phyloP scores from a whole-genome alignment of 2,113 vertebrate species.

The Mixornis gularis region DNA sequence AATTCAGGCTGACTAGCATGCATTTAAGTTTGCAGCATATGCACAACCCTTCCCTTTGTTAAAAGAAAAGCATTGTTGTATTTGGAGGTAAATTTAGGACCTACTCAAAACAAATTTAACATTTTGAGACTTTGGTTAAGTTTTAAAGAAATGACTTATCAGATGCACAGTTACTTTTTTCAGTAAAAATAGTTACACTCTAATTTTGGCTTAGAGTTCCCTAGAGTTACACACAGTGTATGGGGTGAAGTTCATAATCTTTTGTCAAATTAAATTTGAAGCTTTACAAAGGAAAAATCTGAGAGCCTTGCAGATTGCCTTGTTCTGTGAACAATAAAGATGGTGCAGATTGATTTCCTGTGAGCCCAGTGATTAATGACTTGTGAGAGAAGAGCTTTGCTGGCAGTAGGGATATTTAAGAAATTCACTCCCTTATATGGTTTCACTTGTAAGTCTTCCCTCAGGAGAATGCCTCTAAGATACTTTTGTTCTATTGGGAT shows the following conservation, averaged over 20 bases:
- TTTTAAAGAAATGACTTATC: not conserved
- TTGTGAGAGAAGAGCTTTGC: not conserved
- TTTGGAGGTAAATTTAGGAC: not conserved
- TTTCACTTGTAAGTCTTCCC: not conserved
- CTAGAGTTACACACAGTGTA: not conserved
- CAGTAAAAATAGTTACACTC: not conserved
- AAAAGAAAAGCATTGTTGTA: not conserved
- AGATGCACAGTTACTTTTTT: not conserved
- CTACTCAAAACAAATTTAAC: not conserved
- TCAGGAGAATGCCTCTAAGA: not conserved
- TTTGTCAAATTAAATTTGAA: not conserved
- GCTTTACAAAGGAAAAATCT: not conserved
- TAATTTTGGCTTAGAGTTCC: not conserved
- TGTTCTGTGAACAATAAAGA: not conserved
- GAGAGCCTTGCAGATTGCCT: not conserved
- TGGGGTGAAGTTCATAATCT: not conserved
- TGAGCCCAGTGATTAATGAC: not conserved
- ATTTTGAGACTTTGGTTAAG: not conserved
- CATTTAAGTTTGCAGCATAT: not conserved
- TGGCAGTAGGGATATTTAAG: not conserved
- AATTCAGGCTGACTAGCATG: not conserved
- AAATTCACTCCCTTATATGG: conserved; percentile 19
- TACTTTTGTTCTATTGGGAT: not conserved
- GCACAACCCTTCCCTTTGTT: not conserved
- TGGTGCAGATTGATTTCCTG: not conserved